These are phyloP conservation scores for Channa maculata DNA, from an alignment of 2,113 vertebrate species.

Conservation along the genomic window DNA sequence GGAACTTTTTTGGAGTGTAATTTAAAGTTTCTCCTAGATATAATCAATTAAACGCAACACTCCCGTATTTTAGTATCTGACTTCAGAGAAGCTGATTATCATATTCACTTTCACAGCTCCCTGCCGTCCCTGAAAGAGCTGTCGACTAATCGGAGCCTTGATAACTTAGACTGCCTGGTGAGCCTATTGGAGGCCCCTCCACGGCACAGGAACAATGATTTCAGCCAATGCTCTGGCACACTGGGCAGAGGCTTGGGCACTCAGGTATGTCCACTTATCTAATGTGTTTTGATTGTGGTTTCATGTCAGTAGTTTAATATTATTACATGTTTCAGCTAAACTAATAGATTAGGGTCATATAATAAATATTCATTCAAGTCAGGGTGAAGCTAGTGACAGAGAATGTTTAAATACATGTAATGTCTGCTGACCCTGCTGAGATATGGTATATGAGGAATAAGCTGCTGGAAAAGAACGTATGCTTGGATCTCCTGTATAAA, in stretches of 20 bases:
- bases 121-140: slow-evolving; percentile 84
- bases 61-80: slow-evolving; percentile 38
- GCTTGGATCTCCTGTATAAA: slow-evolving; percentile 28
- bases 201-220: slow-evolving; percentile 91
- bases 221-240: slow-evolving; percentile 89
- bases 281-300: neutral
- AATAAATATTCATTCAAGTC: too few relatives aligned
- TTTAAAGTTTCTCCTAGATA: slow-evolving; percentile 56
- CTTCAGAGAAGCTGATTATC: slow-evolving; percentile 44
- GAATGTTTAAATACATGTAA: slow-evolving; percentile 35
- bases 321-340: neutral
- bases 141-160: slow-evolving; percentile 91
- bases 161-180: slow-evolving; percentile 95
- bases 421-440: slow-evolving; percentile 20
- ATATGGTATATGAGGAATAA: slow-evolving; percentile 26
- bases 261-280: slow-evolving; percentile 65
- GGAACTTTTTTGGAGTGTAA: slow-evolving; percentile 34
- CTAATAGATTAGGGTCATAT: neutral
- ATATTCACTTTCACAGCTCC: slow-evolving; percentile 70
- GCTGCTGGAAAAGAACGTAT: slow-evolving; percentile 6
- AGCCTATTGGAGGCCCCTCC: slow-evolving; percentile 90
- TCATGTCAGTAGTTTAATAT: neutral
- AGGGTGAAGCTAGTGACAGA: slow-evolving; percentile 10
- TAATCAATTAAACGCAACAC: slow-evolving; percentile 56
- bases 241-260: slow-evolving; percentile 74